Evolutionary conservation across 2,888 invertebrate genomes (phyloP).

Genomic region (Cremastobaeus sp.): DNA sequence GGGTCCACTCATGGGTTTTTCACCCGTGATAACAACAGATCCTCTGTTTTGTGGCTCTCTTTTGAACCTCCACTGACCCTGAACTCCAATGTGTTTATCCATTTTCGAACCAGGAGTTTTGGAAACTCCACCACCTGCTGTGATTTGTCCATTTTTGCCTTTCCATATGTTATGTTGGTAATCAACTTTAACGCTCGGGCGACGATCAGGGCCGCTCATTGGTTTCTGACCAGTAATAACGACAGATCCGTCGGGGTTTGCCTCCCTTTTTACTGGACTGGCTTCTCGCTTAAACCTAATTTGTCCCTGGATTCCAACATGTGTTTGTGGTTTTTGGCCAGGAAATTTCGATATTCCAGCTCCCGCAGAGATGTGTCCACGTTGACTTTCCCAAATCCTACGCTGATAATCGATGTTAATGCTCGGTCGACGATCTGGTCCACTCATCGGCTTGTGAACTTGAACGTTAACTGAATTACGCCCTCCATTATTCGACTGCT

Average conservation of each 20-base stretch:
- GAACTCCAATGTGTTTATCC: constrained; percentile 48
- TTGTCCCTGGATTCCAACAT: constrained; percentile 41
- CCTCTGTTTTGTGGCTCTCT: constrained; percentile 45
- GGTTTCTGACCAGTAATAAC: constrained; percentile 21
- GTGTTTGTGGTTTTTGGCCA: constrained; percentile 42
- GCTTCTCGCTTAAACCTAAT: constrained; percentile 52
- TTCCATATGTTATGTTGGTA: constrained; percentile 55
- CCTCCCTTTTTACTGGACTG: constrained; percentile 38
- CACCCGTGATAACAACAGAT: constrained; percentile 19
- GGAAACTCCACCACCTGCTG: constrained; percentile 48
- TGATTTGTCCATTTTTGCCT: constrained; percentile 44
- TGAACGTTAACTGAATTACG: constrained; percentile 32
- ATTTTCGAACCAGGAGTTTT: constrained; percentile 56
- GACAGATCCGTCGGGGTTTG: constrained; percentile 31
- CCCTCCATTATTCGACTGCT: constrained; percentile 28
- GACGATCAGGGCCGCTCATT: constrained; percentile 51
- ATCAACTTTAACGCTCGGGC: constrained; percentile 36
- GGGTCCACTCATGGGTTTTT: constrained; percentile 53
- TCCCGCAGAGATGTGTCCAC: constrained; percentile 45
- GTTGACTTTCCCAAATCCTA: constrained; percentile 40
- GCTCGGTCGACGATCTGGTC: constrained; percentile 47
- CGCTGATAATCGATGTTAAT: constrained; percentile 55
- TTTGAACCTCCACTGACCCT: constrained; percentile 46
- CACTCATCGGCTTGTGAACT: constrained; percentile 48
- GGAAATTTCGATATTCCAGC: constrained; percentile 41